phyloP scores from a whole-genome alignment of 2,113 vertebrate genomes.

The Chaetura pelagica region DNA sequence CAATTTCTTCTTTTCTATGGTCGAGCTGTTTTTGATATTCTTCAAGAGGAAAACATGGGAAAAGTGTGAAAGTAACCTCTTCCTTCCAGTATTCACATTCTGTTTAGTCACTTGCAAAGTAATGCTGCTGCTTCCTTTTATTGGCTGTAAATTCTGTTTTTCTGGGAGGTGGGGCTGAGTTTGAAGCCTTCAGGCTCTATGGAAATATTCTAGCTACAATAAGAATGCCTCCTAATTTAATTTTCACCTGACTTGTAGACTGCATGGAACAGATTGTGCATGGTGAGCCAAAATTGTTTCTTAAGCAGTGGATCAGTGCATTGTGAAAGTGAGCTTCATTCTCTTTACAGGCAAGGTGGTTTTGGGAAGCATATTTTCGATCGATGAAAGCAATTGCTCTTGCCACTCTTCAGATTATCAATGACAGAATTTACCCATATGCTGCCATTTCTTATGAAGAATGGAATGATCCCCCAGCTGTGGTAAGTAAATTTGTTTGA shows the following conservation, averaged over 20 bases:
- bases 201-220: background rate
- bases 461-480: slow-evolving; percentile 95
- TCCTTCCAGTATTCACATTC: background rate
- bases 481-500: slow-evolving; percentile 79
- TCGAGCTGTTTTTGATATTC: background rate
- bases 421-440: slow-evolving; percentile 96
- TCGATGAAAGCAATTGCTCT: slow-evolving; percentile 94
- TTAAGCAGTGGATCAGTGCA: background rate
- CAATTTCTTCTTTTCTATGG: background rate
- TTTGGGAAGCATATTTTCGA: slow-evolving; percentile 97
- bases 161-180: background rate
- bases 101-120: background rate
- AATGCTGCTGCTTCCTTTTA: background rate
- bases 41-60: background rate
- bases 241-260: background rate
- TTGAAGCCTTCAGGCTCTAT: background rate
- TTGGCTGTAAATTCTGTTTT: background rate
- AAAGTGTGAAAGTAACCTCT: background rate
- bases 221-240: background rate
- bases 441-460: slow-evolving; percentile 95
- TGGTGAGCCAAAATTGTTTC: background rate
- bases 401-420: slow-evolving; percentile 96
- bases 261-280: background rate
- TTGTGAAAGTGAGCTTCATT: background rate
- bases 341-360: slow-evolving; percentile 88